A percentile compares a stretch with the other conserved stretches of the same genome.
phyloP scores from a whole-genome alignment of 2,888 invertebrate genomes.

The Deroplatys truncata region DNA sequence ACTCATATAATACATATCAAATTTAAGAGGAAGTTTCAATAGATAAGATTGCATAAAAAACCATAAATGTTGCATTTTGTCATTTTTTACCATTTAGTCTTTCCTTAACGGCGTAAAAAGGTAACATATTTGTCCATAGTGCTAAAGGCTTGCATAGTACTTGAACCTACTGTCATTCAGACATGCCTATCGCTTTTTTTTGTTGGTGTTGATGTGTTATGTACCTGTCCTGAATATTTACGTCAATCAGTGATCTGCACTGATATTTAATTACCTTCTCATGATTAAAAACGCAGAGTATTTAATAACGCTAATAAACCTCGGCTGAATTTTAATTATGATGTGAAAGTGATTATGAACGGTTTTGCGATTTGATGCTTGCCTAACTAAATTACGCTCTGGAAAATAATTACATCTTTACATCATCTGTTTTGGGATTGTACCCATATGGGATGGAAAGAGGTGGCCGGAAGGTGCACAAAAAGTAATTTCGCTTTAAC shows the following conservation, averaged over 20 bases:
- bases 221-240: too few relatives aligned
- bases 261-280: not conserved
- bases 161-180: too few relatives aligned
- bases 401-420: not conserved
- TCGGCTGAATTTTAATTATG: not conserved
- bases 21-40: too few relatives aligned
- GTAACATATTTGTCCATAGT: too few relatives aligned
- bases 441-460: not conserved
- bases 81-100: too few relatives aligned
- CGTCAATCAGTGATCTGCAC: not conserved
- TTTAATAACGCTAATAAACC: not conserved
- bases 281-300: not conserved
- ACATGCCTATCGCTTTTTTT: too few relatives aligned
- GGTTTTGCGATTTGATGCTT: not conserved
- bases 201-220: too few relatives aligned
- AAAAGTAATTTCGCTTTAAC: not conserved
- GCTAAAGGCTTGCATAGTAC: too few relatives aligned
- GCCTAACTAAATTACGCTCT: not conserved
- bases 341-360: not conserved
- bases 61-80: too few relatives aligned
- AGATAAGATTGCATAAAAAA: too few relatives aligned
- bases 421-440: not conserved
- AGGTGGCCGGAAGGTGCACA: not conserved
- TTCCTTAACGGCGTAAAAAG: too few relatives aligned
- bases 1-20: too few relatives aligned